Conservation (phyloP, 2,888 invertebrate species). For the Calameuta filiformis region DNA sequence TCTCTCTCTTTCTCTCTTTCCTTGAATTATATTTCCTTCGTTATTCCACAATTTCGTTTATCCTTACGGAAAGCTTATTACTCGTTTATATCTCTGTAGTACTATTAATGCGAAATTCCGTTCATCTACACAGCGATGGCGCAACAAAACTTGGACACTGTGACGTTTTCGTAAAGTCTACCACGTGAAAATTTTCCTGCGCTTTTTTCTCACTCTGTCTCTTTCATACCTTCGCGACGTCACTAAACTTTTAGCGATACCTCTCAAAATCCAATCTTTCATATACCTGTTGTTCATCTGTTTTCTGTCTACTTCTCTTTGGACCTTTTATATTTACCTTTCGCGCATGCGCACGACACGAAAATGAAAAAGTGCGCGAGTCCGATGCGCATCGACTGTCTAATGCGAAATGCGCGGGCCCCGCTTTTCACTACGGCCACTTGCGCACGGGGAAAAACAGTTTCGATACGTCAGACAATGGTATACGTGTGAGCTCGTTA, state of each 20-base stretch:
- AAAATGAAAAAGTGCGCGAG: not conserved
- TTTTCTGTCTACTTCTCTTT: not conserved
- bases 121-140: conserved; percentile 27
- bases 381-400: not conserved
- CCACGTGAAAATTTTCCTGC: not conserved
- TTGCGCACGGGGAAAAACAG: not conserved
- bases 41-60: conserved; percentile 25
- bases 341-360: not conserved
- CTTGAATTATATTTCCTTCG: conserved; percentile 38
- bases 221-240: conserved; percentile 51
- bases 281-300: not conserved
- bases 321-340: not conserved
- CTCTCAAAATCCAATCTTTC: not conserved
- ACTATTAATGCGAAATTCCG: conserved; percentile 36
- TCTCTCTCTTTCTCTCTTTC: conserved; percentile 16
- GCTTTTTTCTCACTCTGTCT: conserved; percentile 48
- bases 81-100: conserved; percentile 42
- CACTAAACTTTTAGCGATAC: not conserved
- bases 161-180: not conserved
- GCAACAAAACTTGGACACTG: conserved; percentile 15
- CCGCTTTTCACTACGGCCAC: not conserved
- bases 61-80: conserved; percentile 58
- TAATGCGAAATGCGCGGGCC: not conserved
- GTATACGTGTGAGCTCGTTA: not conserved
- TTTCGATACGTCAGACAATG: not conserved